Evolutionary conservation across 2,888 invertebrate genomes (phyloP), one percentile per base, ranked within the genome.

Genomic region (Eremobia ochroleuca): DNA sequence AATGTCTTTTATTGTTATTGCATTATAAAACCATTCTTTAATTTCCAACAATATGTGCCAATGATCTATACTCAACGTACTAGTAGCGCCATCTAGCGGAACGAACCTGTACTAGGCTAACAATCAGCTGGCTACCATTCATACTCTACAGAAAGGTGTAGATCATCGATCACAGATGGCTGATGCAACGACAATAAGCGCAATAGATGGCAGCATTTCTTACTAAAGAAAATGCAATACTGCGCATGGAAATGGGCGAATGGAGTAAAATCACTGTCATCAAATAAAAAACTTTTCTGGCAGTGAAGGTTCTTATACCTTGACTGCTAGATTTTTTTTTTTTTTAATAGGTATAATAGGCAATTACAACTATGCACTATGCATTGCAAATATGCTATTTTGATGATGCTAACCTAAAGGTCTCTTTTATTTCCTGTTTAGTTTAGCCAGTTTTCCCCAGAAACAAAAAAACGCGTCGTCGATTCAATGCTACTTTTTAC

Each of bases 11-110:
- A 61, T 46, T 59, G 40, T 64, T n/a, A 49, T n/a, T 59, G 18
- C 28, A 61, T 11, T 31, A 37, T 4, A 71, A 66, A 37, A 65
- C 13, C 4, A 34, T 46, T 15, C 4, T 5, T 59, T 4, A 31
- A 2, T 64, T 64, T 75, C 13, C 25, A 58, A 25, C 4, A n/a
- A n/a, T n/a, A 49, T n/a, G 21, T 69, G 1, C 5, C n/a, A 75
- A 73, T 37, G n/a, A 86, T 70, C 72, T 34, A 74, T 31, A 59
- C 59, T 73, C 59, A 49, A 68, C 34, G n/a, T 65, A 79, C 79
- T 46, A 21, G 73, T 84, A 64, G 37, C 80, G 88, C 86, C 88
- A 90, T 82, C 91, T 91, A 86, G 75, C 66, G 73, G 25, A 37
- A 28, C 34, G 9, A 18, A 0, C 8, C 1, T 5, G 72, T 58